Conservation (phyloP, 2,888 invertebrate genomes). For the Chymomyza amoena region DNA sequence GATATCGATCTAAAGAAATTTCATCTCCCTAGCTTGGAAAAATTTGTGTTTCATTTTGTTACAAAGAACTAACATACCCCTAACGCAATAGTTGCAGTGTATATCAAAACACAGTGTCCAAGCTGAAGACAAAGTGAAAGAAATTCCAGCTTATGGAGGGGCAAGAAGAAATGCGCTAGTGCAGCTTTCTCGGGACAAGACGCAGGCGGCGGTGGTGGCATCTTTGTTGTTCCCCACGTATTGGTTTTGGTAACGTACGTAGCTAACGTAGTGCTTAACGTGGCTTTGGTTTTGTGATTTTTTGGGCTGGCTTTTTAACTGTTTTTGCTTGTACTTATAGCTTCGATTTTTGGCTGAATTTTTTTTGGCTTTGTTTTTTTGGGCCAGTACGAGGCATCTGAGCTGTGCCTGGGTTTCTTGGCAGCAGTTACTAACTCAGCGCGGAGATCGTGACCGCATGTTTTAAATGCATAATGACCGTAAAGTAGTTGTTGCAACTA, state of each 20-base stretch:
- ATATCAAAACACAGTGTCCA: not conserved
- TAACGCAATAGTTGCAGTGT: too few species aligned
- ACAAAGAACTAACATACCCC: too few species aligned
- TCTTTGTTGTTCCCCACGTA: not conserved
- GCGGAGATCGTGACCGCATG: constrained; percentile 78
- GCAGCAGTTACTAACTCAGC: constrained; percentile 71
- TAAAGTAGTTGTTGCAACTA: constrained; percentile 73
- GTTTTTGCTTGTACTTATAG: constrained; percentile 45
- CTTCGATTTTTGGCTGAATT: constrained; percentile 23
- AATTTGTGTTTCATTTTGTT: too few species aligned
- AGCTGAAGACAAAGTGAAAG: constrained; percentile 54
- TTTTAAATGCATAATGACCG: constrained; percentile 79
- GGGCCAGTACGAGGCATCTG: not conserved
- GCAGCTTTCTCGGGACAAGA: constrained; percentile 59
- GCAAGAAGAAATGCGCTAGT: constrained; percentile 63
- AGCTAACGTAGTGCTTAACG: constrained; percentile 12
- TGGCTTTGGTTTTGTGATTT: constrained; percentile 3
- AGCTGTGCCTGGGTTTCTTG: not conserved
- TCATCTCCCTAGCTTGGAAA: too few species aligned
- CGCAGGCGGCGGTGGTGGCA: not conserved
- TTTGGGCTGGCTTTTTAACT: constrained; percentile 24
- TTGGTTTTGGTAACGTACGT: constrained; percentile 4
- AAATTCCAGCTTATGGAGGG: constrained; percentile 56
- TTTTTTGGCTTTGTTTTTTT: constrained; percentile 20
- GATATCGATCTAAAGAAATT: too few species aligned